Evolutionary conservation across 2,113 vertebrate genomes (phyloP).

Genomic region (Morone saxatilis): DNA sequence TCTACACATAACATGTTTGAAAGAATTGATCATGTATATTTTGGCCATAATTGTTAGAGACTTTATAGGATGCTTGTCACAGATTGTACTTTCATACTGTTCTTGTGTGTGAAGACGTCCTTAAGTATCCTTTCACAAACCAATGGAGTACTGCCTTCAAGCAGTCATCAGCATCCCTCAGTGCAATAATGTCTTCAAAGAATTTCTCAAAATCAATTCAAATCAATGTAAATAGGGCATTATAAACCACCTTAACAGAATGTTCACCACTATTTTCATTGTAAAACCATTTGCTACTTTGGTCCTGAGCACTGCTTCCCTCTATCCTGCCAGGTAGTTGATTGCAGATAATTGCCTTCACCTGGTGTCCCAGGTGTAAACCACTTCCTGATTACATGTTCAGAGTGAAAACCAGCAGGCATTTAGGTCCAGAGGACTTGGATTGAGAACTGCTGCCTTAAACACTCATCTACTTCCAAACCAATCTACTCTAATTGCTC

Average conservation of each 20-base stretch:
- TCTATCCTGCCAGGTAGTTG: conserved; percentile 46
- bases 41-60: background rate
- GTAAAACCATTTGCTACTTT: conserved; percentile 12
- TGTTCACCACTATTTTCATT: background rate
- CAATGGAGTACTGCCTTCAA: background rate
- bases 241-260: background rate
- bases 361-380: conserved; percentile 65
- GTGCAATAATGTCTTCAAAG: no score
- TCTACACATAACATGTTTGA: background rate
- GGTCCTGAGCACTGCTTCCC: background rate
- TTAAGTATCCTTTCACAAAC: background rate
- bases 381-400: conserved; percentile 55
- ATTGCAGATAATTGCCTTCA: conserved; percentile 71
- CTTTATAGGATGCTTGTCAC: background rate
- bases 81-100: background rate
- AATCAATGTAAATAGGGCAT: background rate
- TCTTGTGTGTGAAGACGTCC: background rate
- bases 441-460: conserved; percentile 26
- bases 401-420: conserved; percentile 55
- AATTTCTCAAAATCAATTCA: background rate
- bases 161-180: background rate
- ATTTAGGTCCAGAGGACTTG: conserved; percentile 28
- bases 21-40: background rate
- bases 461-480: conserved; percentile 30
- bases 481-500: conserved; percentile 36